Conservation (phyloP, 1,140 invertebrate genomes). For the Hycleus cichorii region DNA sequence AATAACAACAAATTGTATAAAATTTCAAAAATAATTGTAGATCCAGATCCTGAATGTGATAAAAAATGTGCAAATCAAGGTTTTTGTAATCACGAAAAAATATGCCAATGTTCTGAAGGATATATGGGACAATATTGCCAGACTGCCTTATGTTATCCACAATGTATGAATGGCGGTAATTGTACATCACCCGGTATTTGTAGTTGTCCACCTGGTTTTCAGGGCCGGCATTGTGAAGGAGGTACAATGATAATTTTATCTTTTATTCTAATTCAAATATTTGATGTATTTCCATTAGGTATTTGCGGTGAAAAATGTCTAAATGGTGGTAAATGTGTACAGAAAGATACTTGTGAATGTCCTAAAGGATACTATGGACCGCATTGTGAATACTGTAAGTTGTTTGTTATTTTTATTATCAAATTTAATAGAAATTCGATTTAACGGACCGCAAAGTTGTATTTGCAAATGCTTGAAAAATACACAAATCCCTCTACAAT, state of each 20-base stretch:
- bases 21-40: constrained; percentile 42
- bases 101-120: constrained; percentile 80
- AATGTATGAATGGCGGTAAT: constrained; percentile 86
- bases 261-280: neutral
- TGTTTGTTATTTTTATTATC: constrained; percentile 7
- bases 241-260: constrained; percentile 47
- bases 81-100: constrained; percentile 71
- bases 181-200: constrained; percentile 83
- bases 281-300: constrained; percentile 50
- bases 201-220: constrained; percentile 78
- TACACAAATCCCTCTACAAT: no score
- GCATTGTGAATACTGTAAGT: constrained; percentile 86
- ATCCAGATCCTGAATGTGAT: constrained; percentile 80
- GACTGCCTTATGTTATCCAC: constrained; percentile 83
- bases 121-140: constrained; percentile 84
- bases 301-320: constrained; percentile 85
- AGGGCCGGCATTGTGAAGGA: constrained; percentile 87
- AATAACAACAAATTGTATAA: neutral
- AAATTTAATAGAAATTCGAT: neutral
- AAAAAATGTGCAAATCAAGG: constrained; percentile 78
- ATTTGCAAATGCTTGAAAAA: no score
- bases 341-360: constrained; percentile 86
- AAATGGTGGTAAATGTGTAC: constrained; percentile 90
- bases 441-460: neutral
- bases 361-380: constrained; percentile 82